Evolutionary conservation across 1,140 invertebrate genomes (phyloP).

Genomic region (Adelges cooleyi): DNA sequence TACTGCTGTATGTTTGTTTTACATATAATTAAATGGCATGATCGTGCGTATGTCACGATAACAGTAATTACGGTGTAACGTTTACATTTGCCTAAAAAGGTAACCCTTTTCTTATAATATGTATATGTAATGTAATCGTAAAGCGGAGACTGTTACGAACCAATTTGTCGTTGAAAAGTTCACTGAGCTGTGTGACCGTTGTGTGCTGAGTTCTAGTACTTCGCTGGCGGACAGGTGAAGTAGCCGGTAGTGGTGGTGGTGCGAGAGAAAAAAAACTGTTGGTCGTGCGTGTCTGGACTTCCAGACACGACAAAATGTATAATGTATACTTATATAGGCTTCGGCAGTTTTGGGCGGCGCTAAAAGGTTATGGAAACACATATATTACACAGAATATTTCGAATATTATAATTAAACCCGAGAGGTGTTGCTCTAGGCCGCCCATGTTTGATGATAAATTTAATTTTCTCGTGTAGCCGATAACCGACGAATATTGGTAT

Average conservation of each 20-base stretch:
- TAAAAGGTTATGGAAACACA: slow-evolving; percentile 13
- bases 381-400: too few relatives aligned
- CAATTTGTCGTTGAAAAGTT: slow-evolving; percentile 21
- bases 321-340: slow-evolving; percentile 9
- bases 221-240: not conserved
- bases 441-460: too few relatives aligned
- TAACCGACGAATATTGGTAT: too few relatives aligned
- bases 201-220: too few relatives aligned
- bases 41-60: too few relatives aligned
- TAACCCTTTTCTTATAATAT: too few relatives aligned
- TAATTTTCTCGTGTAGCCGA: too few relatives aligned
- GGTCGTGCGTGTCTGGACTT: slow-evolving; percentile 17
- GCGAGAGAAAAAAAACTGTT: not conserved
- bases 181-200: not conserved
- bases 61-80: too few relatives aligned
- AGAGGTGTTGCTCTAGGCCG: not conserved
- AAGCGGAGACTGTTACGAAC: slow-evolving; percentile 18
- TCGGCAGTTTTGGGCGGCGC: not conserved
- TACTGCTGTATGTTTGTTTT: slow-evolving; percentile 10
- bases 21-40: not conserved
- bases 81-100: too few relatives aligned
- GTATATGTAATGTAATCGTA: slow-evolving; percentile 21
- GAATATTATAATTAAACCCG: not conserved
- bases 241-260: not conserved
- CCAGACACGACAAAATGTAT: slow-evolving; percentile 19